phyloP scores from a whole-genome alignment of 2,113 vertebrate genomes.

The Acinonyx jubatus region DNA sequence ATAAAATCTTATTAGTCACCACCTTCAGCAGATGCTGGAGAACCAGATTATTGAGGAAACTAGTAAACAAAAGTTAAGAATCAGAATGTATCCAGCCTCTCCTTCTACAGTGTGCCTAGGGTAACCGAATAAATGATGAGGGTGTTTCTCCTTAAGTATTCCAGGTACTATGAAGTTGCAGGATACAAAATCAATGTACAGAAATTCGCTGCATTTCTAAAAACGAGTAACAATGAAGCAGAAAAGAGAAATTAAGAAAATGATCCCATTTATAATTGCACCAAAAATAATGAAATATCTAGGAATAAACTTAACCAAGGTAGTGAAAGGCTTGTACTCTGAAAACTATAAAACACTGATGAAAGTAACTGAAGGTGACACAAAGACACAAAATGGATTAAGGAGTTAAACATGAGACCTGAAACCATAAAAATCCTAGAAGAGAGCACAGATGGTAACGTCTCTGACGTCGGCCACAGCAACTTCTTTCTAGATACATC shows the following conservation, averaged over 20 bases:
- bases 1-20: background rate
- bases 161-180: background rate
- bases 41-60: background rate
- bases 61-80: background rate
- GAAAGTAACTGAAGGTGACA: background rate
- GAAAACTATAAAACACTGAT: background rate
- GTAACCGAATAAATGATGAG: background rate
- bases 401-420: background rate
- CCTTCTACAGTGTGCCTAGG: background rate
- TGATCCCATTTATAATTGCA: background rate
- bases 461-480: background rate
- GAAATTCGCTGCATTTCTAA: background rate
- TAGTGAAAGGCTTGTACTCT: background rate
- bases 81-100: background rate
- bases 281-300: background rate
- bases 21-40: background rate
- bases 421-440: background rate
- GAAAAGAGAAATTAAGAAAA: background rate
- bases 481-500: background rate
- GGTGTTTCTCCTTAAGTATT: background rate
- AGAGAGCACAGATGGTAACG: background rate
- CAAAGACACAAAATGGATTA: background rate
- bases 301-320: background rate
- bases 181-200: background rate
- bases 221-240: background rate